These are phyloP conservation scores for Aegotheles bennettii DNA, from an alignment of 2,113 vertebrate species.

Conservation along the genomic window DNA sequence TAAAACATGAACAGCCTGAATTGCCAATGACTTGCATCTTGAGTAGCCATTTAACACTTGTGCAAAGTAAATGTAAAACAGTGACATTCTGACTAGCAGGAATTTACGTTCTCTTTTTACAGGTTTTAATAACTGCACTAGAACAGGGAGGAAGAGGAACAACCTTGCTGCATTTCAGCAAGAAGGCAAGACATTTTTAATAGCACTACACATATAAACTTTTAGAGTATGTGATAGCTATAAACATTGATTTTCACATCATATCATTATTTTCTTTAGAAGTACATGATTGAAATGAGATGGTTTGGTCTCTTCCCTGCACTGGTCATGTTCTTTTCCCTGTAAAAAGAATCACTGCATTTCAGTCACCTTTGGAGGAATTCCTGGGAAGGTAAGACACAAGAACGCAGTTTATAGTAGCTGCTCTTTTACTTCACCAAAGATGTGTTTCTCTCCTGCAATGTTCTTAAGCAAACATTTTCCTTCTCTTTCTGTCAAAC, in stretches of 20 bases:
- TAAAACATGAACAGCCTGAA: not conserved
- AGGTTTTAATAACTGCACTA: not conserved
- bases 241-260: not conserved
- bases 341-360: not conserved
- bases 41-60: not conserved
- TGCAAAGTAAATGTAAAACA: not conserved
- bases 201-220: not conserved
- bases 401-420: not conserved
- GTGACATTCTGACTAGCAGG: not conserved
- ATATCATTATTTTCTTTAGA: not conserved
- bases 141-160: not conserved
- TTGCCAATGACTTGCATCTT: not conserved
- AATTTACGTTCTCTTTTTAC: not conserved
- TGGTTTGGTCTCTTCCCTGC: not conserved
- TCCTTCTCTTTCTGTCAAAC: constrained; percentile 21
- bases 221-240: not conserved
- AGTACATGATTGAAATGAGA: not conserved
- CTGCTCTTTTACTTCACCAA: not conserved
- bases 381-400: not conserved
- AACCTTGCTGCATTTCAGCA: not conserved
- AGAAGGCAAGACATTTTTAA: constrained; percentile 1
- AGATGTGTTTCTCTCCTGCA: not conserved
- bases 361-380: not conserved
- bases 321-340: not conserved
- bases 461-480: constrained; percentile 32